A percentile compares a stretch with the other conserved stretches of the same genome.
Conservation (phyloP, 2,797 vertebrate genomes). For the Bovichtus variegatus region DNA sequence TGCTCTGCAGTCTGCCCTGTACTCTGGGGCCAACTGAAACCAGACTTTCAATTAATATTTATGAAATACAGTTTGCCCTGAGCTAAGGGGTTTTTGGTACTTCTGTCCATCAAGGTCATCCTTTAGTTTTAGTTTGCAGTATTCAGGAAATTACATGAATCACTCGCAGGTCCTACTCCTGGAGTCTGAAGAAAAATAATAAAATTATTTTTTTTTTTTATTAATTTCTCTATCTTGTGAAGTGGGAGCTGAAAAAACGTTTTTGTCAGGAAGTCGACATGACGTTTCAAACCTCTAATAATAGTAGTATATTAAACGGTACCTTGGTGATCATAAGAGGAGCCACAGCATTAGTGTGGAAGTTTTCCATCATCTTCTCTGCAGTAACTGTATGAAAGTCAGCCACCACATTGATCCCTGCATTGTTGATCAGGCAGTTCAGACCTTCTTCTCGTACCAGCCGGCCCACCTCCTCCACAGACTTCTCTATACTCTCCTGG, state of each 20-base stretch:
- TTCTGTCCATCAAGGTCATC: conserved; percentile 34
- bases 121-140: conserved; percentile 28
- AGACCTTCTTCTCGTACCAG: conserved; percentile 84
- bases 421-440: conserved; percentile 89
- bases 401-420: conserved; percentile 83
- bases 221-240: not conserved
- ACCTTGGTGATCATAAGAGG: conserved; percentile 89
- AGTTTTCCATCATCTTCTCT: conserved; percentile 86
- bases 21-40: conserved; percentile 24
- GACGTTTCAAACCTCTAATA: not conserved
- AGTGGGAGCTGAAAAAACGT: not conserved
- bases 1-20: conserved; percentile 18
- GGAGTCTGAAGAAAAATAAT: not conserved
- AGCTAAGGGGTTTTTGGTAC: not conserved
- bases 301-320: not conserved
- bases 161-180: not conserved
- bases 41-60: conserved; percentile 53
- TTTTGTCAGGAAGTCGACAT: not conserved
- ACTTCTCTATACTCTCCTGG: conserved; percentile 84
- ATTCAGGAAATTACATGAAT: not conserved
- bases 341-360: conserved; percentile 84
- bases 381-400: conserved; percentile 84
- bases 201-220: no score
- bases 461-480: conserved; percentile 78
- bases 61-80: conserved; percentile 32